Conservation (phyloP, 37 sponge, comb jelly and placozoan genomes). For the Amphimedon queenslandica region DNA sequence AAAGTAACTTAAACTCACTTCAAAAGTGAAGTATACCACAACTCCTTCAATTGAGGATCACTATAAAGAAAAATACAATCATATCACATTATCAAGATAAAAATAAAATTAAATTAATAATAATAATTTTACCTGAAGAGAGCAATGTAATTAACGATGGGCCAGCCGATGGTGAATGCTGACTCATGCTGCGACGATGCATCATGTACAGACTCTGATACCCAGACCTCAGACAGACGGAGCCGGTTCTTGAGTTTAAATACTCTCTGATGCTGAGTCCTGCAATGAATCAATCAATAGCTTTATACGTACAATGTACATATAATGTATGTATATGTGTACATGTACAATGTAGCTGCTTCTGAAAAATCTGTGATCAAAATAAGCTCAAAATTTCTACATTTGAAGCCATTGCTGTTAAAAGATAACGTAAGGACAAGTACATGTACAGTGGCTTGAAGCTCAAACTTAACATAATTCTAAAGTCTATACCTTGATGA, state of each 20-base stretch:
- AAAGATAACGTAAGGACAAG: too few relatives aligned
- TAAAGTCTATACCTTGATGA: slow-evolving; percentile 31
- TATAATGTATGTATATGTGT: too few relatives aligned
- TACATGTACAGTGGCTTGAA: too few relatives aligned
- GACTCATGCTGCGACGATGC: not conserved
- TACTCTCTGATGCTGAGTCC: slow-evolving; percentile 10
- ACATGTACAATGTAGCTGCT: too few relatives aligned
- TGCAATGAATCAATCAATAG: not conserved
- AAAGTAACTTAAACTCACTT: slow-evolving; percentile 50
- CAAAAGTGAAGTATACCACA: slow-evolving; percentile 37
- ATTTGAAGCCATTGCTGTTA: too few relatives aligned
- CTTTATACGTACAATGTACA: too few relatives aligned
- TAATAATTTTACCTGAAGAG: slow-evolving; percentile 44
- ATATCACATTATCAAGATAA: too few relatives aligned
- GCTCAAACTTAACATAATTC: not conserved
- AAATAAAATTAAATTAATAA: too few relatives aligned
- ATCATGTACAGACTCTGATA: slow-evolving; percentile 41
- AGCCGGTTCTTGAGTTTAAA: slow-evolving; percentile 42
- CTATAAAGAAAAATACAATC: slow-evolving; percentile 7
- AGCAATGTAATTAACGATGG: slow-evolving; percentile 42
- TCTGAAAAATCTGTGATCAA: too few relatives aligned
- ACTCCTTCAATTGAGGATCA: slow-evolving; percentile 31
- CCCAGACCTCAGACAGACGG: slow-evolving; percentile 61
- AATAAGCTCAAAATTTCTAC: too few relatives aligned
- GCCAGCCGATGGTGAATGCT: slow-evolving; percentile 68